Evolutionary conservation across 2,888 invertebrate species (phyloP), one percentile per base, ranked within the genome.

Genomic region (Dioctria rufipes): DNA sequence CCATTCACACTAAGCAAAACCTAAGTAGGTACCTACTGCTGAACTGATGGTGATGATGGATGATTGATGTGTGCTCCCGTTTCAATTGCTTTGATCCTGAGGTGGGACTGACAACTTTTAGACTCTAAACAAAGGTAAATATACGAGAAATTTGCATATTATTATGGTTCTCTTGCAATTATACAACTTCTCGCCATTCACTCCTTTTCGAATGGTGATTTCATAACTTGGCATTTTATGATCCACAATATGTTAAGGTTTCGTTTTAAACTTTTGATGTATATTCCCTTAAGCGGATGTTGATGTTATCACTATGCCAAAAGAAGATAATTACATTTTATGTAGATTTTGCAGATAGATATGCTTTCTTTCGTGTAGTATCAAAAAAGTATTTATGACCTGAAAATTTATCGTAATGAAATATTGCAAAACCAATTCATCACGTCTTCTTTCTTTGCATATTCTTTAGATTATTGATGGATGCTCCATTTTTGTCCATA

Each of bases 91-190:
- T 58, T 54, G 60, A 51, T 69, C 69, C 69, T 49, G 49, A 11
- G 54, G 54, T 6, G 54, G 8, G 49, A 51, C 51, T 49, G 51
- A 37, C 49, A 43, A 9, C 46, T 37, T 54, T 3, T 65, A 63
- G 11, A 63, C 46, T 39, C 61, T 60, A 37, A 73, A 43, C 58
- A 78, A 5, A 66, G 51, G 40, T 49, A 66, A 78, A 78, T 51
- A 54, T 51, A 42, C 54, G 37, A n/a, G 11, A 51, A 51, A 78
- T 78, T 78, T 78, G 78, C 78, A 78, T 78, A 78, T 78, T 25
- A 25, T 25, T 78, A 54, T 66, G 9, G 66, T 25, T 25, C 63
- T n/a, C 63, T 40, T 51, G 65, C 51, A 78, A 78, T 78, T 78
- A 65, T 25, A 25, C 65, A 77, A 61, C n/a, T 78, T 63, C 40